These are phyloP conservation scores for Ctenochaetus hawaiiensis DNA, from an alignment of 2,797 vertebrate genomes.

Conservation along the genomic window DNA sequence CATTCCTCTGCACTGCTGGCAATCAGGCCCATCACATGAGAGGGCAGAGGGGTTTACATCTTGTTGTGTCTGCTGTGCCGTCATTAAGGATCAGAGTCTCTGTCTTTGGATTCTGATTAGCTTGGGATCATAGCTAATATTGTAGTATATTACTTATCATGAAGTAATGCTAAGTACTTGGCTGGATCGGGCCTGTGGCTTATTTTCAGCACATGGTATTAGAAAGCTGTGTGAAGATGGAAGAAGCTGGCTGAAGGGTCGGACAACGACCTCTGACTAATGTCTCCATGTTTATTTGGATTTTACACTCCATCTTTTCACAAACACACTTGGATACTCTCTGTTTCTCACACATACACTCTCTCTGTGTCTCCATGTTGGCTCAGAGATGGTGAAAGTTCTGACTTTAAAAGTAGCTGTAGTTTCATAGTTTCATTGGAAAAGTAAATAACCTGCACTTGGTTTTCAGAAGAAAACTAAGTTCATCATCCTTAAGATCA, in stretches of 20 bases:
- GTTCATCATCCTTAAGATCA: too few relatives aligned
- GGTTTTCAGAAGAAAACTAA: too few relatives aligned
- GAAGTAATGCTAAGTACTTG: conserved; percentile 23
- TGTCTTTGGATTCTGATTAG: conserved; percentile 16
- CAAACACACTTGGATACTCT: conserved; percentile 36
- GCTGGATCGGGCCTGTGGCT: conserved; percentile 29
- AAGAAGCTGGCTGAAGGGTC: conserved; percentile 38
- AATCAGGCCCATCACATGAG: conserved; percentile 17
- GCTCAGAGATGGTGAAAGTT: too few relatives aligned
- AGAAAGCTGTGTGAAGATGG: conserved; percentile 37
- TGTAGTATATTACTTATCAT: background rate
- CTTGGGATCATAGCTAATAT: conserved; percentile 28
- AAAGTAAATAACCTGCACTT: too few relatives aligned
- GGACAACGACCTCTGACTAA: conserved; percentile 58
- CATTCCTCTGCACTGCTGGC: conserved; percentile 33
- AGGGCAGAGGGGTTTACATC: conserved; percentile 14
- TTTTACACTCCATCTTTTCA: conserved; percentile 42
- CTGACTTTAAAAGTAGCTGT: too few relatives aligned
- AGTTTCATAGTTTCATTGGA: too few relatives aligned
- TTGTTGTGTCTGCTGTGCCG: conserved; percentile 26
- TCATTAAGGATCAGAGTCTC: background rate
- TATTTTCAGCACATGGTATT: conserved; percentile 55
- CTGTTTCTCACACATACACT: conserved; percentile 6
- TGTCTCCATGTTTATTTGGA: conserved; percentile 59
- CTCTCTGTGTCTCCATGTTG: conserved; percentile 8